These are phyloP conservation scores for Eurytemora carolleeae DNA, from an alignment of 1,140 invertebrate genomes.

Conservation along the genomic window DNA sequence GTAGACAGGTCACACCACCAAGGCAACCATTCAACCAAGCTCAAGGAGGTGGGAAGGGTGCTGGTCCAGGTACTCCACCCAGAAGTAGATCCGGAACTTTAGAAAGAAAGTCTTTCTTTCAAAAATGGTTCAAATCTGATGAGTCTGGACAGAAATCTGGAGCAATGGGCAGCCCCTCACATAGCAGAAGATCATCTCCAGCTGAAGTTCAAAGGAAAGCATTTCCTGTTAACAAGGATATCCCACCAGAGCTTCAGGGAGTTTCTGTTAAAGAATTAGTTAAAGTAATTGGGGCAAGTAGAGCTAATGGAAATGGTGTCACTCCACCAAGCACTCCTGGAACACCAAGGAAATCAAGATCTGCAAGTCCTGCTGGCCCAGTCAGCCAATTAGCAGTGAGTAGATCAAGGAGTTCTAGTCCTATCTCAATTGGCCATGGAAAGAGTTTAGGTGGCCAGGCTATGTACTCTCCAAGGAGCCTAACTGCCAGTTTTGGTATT, in stretches of 20 bases:
- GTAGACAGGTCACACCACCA: too few species aligned
- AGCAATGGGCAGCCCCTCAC: slow-evolving; percentile 4
- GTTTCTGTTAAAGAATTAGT: slow-evolving; percentile 58
- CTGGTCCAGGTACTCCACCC: slow-evolving; percentile 10
- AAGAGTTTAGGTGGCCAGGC: background rate
- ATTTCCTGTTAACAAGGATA: slow-evolving; percentile 24
- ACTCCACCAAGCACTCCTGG: slow-evolving; percentile 43
- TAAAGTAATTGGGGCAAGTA: slow-evolving; percentile 51
- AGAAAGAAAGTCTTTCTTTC: slow-evolving; percentile 43
- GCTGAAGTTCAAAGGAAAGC: slow-evolving; percentile 1
- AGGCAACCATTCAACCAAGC: too few species aligned
- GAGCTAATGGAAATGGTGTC: slow-evolving; percentile 51
- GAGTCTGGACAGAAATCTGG: slow-evolving; percentile 27
- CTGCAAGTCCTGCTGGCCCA: slow-evolving; percentile 17
- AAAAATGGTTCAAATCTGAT: slow-evolving; percentile 43
- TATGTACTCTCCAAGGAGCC: slow-evolving; percentile 1
- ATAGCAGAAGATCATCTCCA: background rate
- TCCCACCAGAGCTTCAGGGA: slow-evolving; percentile 43
- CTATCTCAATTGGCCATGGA: slow-evolving; percentile 1
- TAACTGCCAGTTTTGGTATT: background rate
- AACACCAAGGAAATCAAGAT: slow-evolving; percentile 22
- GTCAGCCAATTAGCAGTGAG: slow-evolving; percentile 23
- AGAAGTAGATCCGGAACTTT: slow-evolving; percentile 36
- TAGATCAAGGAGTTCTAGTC: slow-evolving; percentile 31
- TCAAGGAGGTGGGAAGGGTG: too few species aligned